phyloP scores from a whole-genome alignment of 2,797 vertebrate species.

The Erpetoichthys calabaricus region DNA sequence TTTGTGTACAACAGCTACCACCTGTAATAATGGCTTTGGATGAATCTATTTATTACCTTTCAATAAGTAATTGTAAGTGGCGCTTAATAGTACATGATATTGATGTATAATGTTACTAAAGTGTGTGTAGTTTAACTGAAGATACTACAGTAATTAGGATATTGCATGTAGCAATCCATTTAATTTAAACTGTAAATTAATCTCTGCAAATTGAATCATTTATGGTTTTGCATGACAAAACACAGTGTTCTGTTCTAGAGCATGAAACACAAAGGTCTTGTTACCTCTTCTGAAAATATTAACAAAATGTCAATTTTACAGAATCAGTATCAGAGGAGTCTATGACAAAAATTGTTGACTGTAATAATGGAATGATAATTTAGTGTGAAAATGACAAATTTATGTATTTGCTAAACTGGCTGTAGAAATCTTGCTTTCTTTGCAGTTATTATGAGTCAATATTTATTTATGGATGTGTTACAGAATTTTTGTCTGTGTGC shows the following conservation, averaged over 20 bases:
- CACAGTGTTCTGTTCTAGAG: conserved; percentile 51
- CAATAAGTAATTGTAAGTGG: conserved; percentile 38
- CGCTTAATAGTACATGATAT: conserved; percentile 35
- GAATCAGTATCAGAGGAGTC: conserved; percentile 63
- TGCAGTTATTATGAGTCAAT: conserved; percentile 68
- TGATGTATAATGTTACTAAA: conserved; percentile 47
- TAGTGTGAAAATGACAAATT: conserved; percentile 49
- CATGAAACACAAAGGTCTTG: conserved; percentile 57
- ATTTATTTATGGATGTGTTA: conserved; percentile 93
- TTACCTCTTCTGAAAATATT: conserved; percentile 62
- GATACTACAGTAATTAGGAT: conserved; percentile 45
- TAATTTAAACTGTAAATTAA: conserved; percentile 58
- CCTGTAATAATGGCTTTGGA: conserved; percentile 34
- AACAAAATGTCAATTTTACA: conserved; percentile 58
- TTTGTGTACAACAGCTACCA: conserved; percentile 27
- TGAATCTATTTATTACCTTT: conserved; percentile 58
- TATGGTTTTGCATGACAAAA: conserved; percentile 67
- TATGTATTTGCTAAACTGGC: conserved; percentile 53
- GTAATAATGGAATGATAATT: conserved; percentile 62
- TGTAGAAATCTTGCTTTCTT: conserved; percentile 65
- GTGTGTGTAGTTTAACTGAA: conserved; percentile 44
- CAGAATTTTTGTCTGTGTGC: conserved; percentile 51
- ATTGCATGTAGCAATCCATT: conserved; percentile 62
- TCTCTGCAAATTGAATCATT: conserved; percentile 48
- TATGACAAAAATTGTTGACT: conserved; percentile 52